Conservation (phyloP, 2,888 invertebrate genomes). For the Allophyes oxyacanthae region DNA sequence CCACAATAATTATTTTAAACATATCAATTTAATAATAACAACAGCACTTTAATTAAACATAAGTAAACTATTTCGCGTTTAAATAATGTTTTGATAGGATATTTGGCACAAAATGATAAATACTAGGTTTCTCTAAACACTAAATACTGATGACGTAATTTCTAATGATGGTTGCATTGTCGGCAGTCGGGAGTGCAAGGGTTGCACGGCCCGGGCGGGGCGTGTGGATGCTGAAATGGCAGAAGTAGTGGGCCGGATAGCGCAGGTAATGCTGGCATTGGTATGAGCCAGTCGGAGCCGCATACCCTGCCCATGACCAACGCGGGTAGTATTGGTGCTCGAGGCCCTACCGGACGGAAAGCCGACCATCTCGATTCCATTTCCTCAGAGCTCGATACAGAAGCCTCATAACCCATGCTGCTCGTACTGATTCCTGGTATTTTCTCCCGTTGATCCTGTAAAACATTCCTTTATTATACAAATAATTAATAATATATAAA, state of each 20-base stretch:
- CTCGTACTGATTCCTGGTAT: slow-evolving; percentile 61
- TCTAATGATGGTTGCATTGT: slow-evolving; percentile 81
- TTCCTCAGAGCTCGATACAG: slow-evolving; percentile 80
- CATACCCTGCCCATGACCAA: slow-evolving; percentile 87
- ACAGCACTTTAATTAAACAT: slow-evolving; percentile 47
- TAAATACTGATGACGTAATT: slow-evolving; percentile 5
- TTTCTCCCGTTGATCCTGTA: slow-evolving; percentile 78
- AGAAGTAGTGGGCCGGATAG: slow-evolving; percentile 78
- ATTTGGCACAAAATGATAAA: slow-evolving; percentile 28
- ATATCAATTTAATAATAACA: slow-evolving; percentile 53
- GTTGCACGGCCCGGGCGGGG: slow-evolving; percentile 70
- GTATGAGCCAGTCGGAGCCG: slow-evolving; percentile 86
- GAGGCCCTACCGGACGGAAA: slow-evolving; percentile 84
- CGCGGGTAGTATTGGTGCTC: slow-evolving; percentile 83
- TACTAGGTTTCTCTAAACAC: slow-evolving; percentile 10
- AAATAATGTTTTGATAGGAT: slow-evolving; percentile 40
- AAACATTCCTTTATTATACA: slow-evolving; percentile 15
- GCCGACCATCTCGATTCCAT: slow-evolving; percentile 82
- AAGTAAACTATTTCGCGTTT: slow-evolving; percentile 55
- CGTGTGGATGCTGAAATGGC: slow-evolving; percentile 81
- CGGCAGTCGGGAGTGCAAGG: slow-evolving; percentile 85
- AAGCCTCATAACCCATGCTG: slow-evolving; percentile 70
- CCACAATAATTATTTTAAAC: slow-evolving; percentile 20
- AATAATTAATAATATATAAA: background rate
- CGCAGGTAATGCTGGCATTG: slow-evolving; percentile 80